phyloP scores from a whole-genome alignment of 2,113 vertebrate species.

The Bagarius yarrelli region DNA sequence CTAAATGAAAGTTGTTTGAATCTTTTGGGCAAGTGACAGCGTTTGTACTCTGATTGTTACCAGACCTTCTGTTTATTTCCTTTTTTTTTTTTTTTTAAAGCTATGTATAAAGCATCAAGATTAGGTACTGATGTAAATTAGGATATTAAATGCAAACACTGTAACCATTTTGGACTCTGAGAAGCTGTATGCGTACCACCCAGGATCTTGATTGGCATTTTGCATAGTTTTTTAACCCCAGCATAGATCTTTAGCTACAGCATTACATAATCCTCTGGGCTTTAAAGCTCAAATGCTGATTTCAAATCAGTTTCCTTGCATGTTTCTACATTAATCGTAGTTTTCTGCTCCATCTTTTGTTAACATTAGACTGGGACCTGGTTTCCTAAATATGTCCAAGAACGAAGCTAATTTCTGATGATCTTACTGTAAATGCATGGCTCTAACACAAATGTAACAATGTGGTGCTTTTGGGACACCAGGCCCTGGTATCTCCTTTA shows the following conservation, averaged over 20 bases:
- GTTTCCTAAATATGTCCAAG: conserved; percentile 17
- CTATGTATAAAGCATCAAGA: not conserved
- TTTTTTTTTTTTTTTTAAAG: not conserved
- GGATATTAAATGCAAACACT: conserved; percentile 15
- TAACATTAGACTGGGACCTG: conserved; percentile 13
- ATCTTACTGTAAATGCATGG: not conserved
- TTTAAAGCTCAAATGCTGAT: not conserved
- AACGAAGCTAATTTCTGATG: not conserved
- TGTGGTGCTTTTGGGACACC: conserved; percentile 9
- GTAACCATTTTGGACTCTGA: conserved; percentile 14
- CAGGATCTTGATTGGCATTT: not conserved
- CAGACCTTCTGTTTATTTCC: not conserved
- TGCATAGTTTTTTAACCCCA: conserved; percentile 1
- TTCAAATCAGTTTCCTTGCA: conserved; percentile 23
- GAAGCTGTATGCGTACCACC: not conserved
- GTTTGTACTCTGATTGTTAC: conserved; percentile 3
- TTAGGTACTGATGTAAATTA: conserved; percentile 5
- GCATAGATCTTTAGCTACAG: not conserved
- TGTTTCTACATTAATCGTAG: conserved; percentile 13
- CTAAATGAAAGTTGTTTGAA: conserved; percentile 14
- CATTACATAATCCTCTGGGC: not conserved
- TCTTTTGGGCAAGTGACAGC: not conserved
- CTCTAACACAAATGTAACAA: not conserved
- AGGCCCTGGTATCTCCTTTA: conserved; percentile 26
- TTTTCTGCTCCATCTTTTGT: conserved; percentile 4